These are phyloP conservation scores for Turdus rufiventris DNA, from an alignment of 2,113 vertebrate genomes.

Conservation along the genomic window DNA sequence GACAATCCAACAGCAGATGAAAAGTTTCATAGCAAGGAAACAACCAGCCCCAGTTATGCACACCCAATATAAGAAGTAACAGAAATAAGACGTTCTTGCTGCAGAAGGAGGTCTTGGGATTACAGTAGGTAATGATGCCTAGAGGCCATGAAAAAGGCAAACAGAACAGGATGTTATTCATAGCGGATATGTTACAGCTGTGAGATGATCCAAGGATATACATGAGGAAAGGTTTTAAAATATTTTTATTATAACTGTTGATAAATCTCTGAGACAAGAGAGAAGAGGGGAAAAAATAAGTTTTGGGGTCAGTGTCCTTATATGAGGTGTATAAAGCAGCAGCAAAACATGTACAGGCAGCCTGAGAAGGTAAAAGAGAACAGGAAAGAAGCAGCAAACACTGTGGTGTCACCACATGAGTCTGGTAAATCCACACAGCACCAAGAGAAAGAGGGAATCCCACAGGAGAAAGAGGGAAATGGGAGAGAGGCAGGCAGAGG, in stretches of 20 bases:
- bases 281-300: background rate
- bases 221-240: background rate
- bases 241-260: background rate
- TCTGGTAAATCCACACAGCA: background rate
- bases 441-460: background rate
- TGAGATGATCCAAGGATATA: background rate
- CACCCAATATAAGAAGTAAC: too few species aligned
- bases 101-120: background rate
- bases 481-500: background rate
- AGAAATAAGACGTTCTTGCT: background rate
- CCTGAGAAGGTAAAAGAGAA: background rate
- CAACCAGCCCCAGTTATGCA: background rate
- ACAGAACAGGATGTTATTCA: background rate
- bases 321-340: background rate
- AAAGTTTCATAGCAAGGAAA: background rate
- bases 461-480: background rate
- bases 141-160: background rate
- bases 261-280: background rate
- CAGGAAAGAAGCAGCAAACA: background rate
- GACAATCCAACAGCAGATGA: background rate
- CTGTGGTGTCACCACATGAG: rapidly evolving
- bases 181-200: background rate
- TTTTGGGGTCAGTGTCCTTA: background rate
- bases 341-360: background rate
- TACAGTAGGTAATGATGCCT: background rate